phyloP scores from a whole-genome alignment of 1,140 invertebrate species.

The Tetramorium parvispinum region DNA sequence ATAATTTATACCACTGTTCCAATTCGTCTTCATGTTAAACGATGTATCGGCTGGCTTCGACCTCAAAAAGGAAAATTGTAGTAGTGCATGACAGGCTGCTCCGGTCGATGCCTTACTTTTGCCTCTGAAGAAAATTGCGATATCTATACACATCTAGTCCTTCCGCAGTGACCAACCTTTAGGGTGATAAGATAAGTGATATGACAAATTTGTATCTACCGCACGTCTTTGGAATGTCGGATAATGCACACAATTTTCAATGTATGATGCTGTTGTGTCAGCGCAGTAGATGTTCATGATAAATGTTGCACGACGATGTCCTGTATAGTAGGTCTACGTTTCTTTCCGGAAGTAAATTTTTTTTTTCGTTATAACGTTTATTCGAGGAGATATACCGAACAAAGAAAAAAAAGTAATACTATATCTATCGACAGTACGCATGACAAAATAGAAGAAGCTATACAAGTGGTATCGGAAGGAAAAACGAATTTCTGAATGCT shows the following conservation, averaged over 20 bases:
- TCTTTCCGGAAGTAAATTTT: not conserved
- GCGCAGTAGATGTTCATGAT: not conserved
- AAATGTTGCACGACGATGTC: not conserved
- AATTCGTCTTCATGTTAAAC: slow-evolving; percentile 38
- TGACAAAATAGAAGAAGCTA: not conserved
- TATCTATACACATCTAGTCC: not conserved
- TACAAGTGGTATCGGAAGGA: not conserved
- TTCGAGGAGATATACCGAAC: not conserved
- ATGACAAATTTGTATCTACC: not conserved
- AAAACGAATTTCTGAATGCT: too few species aligned
- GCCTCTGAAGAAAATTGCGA: not conserved
- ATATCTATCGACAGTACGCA: not conserved
- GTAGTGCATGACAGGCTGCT: not conserved
- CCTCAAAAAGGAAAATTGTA: slow-evolving; percentile 1
- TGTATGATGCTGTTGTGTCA: not conserved
- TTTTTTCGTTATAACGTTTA: not conserved
- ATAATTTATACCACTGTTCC: slow-evolving; percentile 40
- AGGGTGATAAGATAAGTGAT: slow-evolving; percentile 53
- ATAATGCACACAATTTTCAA: slow-evolving; percentile 23
- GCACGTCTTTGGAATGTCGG: not conserved
- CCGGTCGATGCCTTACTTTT: slow-evolving; percentile 44
- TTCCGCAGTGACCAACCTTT: not conserved
- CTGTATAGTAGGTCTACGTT: not conserved
- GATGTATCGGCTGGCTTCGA: slow-evolving; percentile 3
- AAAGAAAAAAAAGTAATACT: not conserved